phyloP scores from a whole-genome alignment of 2,888 invertebrate genomes.

The Myathropa florea region DNA sequence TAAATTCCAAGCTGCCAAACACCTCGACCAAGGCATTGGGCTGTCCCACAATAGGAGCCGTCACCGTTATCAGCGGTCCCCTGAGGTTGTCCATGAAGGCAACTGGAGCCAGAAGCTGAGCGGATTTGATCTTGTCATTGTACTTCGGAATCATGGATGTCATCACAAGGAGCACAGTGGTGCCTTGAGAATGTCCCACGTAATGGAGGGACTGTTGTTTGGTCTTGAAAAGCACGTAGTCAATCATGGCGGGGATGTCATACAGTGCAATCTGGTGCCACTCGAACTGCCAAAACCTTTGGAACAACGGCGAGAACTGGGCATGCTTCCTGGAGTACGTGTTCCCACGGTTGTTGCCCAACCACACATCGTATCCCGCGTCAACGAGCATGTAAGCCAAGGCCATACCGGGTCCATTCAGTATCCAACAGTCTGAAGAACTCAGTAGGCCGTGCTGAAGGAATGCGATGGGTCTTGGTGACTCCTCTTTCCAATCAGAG shows the following conservation, averaged over 20 bases:
- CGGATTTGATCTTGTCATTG: conserved; percentile 85
- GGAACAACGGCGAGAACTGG: conserved; percentile 81
- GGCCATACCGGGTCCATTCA: conserved; percentile 85
- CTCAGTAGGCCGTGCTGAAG: conserved; percentile 87
- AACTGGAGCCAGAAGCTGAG: conserved; percentile 87
- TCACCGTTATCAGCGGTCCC: conserved; percentile 80
- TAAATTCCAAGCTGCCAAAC: conserved; percentile 82
- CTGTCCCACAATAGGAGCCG: conserved; percentile 80
- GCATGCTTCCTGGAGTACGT: conserved; percentile 83
- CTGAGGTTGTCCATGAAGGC: conserved; percentile 82
- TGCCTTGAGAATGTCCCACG: conserved; percentile 85
- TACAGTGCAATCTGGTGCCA: conserved; percentile 87
- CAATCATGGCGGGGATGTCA: conserved; percentile 92
- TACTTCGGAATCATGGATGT: conserved; percentile 86
- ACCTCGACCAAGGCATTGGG: conserved; percentile 77
- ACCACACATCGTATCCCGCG: conserved; percentile 89
- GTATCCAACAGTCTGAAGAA: conserved; percentile 88
- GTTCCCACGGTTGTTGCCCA: conserved; percentile 90
- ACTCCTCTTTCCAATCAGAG: conserved; percentile 48
- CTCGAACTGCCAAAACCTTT: conserved; percentile 84
- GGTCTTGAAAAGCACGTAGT: conserved; percentile 84
- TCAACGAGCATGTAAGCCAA: conserved; percentile 83
- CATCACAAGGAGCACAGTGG: conserved; percentile 88
- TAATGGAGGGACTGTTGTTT: conserved; percentile 85
- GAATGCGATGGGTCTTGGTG: conserved; percentile 80